A percentile compares a stretch with the other conserved stretches of the same genome.
Evolutionary conservation across 2,888 invertebrate species (phyloP).

Genomic region (Frankliniella fusca): DNA sequence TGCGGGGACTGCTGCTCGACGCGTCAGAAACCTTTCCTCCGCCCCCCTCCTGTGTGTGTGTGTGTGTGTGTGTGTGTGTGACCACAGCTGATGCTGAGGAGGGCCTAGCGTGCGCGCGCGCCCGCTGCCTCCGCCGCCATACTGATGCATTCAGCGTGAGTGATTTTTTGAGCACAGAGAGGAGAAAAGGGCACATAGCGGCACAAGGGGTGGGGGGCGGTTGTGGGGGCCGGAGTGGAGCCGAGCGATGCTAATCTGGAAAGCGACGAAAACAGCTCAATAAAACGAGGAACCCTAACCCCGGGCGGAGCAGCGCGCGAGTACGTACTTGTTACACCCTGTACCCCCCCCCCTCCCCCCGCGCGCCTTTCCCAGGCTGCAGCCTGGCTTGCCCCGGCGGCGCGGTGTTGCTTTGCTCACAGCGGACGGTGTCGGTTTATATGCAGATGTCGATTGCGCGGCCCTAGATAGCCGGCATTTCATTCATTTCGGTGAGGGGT

Average conservation of each 20-base stretch:
- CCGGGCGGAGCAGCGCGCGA: too few species aligned
- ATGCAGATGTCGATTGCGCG: background rate
- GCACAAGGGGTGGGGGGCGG: background rate
- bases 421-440: background rate
- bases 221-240: background rate
- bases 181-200: background rate
- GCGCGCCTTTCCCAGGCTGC: background rate
- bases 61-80: background rate
- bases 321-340: background rate
- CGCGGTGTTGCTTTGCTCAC: background rate
- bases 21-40: background rate
- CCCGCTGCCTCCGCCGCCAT: background rate
- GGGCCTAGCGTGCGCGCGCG: too few species aligned
- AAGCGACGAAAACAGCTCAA: background rate
- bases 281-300: background rate
- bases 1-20: background rate
- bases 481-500: background rate
- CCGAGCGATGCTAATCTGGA: background rate
- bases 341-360: too few species aligned
- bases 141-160: background rate
- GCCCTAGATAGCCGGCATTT: background rate
- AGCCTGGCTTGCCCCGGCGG: too few species aligned
- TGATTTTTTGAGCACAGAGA: background rate
- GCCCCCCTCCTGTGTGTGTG: background rate
- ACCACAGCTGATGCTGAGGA: too few species aligned